Percentiles rank a stretch among this genome's conserved stretches.
phyloP scores from a whole-genome alignment of 1,140 invertebrate species.

The Callitettix versicolor region DNA sequence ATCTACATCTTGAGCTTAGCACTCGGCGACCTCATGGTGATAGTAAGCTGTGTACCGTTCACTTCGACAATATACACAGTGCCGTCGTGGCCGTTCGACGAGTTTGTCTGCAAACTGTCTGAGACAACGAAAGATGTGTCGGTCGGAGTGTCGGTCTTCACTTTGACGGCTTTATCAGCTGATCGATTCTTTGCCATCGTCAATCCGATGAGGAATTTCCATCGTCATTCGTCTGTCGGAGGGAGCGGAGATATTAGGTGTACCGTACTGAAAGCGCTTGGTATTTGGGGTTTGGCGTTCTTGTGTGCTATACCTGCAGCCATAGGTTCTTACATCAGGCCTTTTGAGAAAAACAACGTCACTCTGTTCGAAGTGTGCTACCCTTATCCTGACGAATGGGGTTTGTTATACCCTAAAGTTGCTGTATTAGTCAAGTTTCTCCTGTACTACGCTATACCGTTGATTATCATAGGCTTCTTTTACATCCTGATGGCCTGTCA shows the following conservation, averaged over 20 bases:
- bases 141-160: conserved; percentile 77
- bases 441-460: conserved; percentile 72
- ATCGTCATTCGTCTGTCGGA: conserved; percentile 35
- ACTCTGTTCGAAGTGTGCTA: conserved; percentile 49
- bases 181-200: conserved; percentile 81
- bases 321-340: conserved; percentile 53
- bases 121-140: conserved; percentile 75
- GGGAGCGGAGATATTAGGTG: conserved; percentile 55
- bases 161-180: conserved; percentile 67
- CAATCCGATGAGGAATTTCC: conserved; percentile 61
- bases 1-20: conserved; percentile 76
- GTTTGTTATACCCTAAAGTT: conserved; percentile 51
- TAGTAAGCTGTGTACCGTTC: conserved; percentile 69
- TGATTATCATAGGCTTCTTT: conserved; percentile 72
- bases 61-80: conserved; percentile 66
- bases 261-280: conserved; percentile 53
- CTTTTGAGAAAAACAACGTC: conserved; percentile 16
- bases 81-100: conserved; percentile 70
- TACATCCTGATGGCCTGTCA: conserved; percentile 81
- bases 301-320: conserved; percentile 67
- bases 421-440: conserved; percentile 66
- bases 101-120: conserved; percentile 60
- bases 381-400: conserved; percentile 64
- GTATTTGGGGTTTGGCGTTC: conserved; percentile 75
- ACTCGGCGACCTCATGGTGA: conserved; percentile 66